Evolutionary conservation across 2,113 vertebrate species (phyloP), one percentile per base, ranked within the genome.

Genomic region (Phainopepla nitens): DNA sequence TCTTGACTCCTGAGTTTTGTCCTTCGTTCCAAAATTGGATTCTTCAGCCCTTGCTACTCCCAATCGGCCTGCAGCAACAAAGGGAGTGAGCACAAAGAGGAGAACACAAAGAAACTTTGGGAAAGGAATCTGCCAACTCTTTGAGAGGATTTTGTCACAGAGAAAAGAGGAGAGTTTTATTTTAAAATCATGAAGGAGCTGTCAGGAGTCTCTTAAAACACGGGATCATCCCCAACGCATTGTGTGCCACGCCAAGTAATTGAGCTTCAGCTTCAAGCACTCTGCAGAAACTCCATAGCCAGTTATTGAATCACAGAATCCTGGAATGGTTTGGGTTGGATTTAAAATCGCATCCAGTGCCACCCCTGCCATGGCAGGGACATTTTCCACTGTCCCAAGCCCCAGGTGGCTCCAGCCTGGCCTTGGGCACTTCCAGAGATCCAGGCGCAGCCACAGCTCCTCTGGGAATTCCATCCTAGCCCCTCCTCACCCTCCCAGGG

Each of bases 401-500:
- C 5, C n/a, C n/a, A n/a, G n/a, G n/a, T 11, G 47, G 31, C 54
- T 33, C 64, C 62, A 54, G 0, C 27, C 78, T 22, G n/a, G 16
- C 41, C 42, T 49, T 22, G 53, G 28, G 2, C 64, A 69, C 20
- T n/a, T 0, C 23, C 70, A 65, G 82, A 15, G 29, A 73, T 73
- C 24, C 45, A 19, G 49, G 39, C 14, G 23, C 69, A 64, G 41
- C n/a, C 20, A 3, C 47, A 41, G 56, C 56, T 41, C 0, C 56
- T 41, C 29, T 49, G 75, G 75, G 20, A 79, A 71, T 71, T 12
- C 65, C 65, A 62, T 9, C n/a, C 49, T 64, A 54, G 28, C 33
- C 22, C 31, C 3, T 77, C 22, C 1, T 4, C 27, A 10, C 3
- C 7, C 13, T 29, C n/a, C 0, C 7, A 27, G 21, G 3, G 2